Conservation (phyloP, 2,888 invertebrate genomes). For the Nomada ferruginata region DNA sequence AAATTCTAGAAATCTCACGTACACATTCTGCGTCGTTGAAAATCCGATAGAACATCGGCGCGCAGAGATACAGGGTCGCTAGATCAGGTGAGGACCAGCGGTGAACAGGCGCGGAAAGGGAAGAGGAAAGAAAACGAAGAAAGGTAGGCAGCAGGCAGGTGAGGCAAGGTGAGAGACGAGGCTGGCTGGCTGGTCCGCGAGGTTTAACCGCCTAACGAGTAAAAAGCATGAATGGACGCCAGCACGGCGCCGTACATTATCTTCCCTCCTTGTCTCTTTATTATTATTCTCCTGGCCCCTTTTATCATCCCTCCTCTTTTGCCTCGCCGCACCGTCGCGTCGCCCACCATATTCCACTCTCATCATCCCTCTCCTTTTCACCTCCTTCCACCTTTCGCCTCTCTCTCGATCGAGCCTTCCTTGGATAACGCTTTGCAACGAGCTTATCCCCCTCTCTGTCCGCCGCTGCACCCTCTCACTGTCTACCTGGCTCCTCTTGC, state of each 20-base stretch:
- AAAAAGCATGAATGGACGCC: constrained; percentile 82
- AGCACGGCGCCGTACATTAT: constrained; percentile 80
- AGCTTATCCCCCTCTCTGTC: constrained; percentile 21
- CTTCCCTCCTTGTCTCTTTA: constrained; percentile 73
- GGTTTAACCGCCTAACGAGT: constrained; percentile 78
- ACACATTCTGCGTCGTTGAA: neutral
- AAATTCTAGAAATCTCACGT: neutral
- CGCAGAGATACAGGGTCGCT: constrained; percentile 2
- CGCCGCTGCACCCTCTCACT: neutral
- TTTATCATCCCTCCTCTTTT: constrained; percentile 51
- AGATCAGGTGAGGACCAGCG: constrained; percentile 34
- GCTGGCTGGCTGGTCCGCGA: constrained; percentile 56
- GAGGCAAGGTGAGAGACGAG: constrained; percentile 66
- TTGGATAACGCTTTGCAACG: constrained; percentile 7
- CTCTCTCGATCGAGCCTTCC: constrained; percentile 2
- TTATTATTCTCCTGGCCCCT: constrained; percentile 66
- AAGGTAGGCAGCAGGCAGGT: constrained; percentile 47
- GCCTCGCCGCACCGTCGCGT: constrained; percentile 1
- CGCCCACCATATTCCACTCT: neutral
- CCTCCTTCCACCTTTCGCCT: neutral
- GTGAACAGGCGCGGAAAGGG: constrained; percentile 7
- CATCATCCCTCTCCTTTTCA: neutral
- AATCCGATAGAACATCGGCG: neutral
- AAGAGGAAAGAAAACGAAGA: constrained; percentile 14
- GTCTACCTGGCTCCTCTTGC: constrained; percentile 1